A percentile compares a stretch with the other conserved stretches of the same genome.
These are phyloP conservation scores for Limosa lapponica DNA, from an alignment of 2,797 vertebrate species.

Conservation along the genomic window DNA sequence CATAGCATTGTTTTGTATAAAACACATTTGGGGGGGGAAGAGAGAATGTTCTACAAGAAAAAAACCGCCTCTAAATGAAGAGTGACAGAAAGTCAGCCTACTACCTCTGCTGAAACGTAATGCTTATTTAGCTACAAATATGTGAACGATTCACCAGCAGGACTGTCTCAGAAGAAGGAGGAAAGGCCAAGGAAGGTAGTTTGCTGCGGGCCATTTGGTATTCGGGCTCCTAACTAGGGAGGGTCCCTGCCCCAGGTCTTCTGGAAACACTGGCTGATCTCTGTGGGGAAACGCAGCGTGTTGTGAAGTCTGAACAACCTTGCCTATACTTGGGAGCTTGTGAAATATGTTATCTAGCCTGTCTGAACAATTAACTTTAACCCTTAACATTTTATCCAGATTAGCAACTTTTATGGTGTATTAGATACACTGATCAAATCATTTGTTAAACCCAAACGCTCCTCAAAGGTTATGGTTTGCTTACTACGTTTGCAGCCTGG, in stretches of 20 bases:
- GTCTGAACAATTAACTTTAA: background rate
- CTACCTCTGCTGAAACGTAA: background rate
- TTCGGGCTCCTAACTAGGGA: background rate
- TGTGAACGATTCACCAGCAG: background rate
- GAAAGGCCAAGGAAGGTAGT: background rate
- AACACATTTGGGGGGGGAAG: background rate
- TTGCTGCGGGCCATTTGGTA: background rate
- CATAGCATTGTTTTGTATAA: background rate
- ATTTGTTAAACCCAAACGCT: background rate
- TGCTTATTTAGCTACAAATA: background rate
- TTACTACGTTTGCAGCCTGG: background rate
- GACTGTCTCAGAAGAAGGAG: background rate
- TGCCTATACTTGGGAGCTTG: background rate
- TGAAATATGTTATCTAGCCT: background rate
- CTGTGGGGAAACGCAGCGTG: background rate
- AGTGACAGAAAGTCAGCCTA: background rate
- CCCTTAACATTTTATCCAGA: background rate
- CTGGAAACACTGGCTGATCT: background rate
- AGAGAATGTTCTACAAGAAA: background rate
- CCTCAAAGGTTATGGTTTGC: background rate
- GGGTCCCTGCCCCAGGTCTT: background rate
- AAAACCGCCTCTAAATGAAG: background rate
- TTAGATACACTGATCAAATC: background rate
- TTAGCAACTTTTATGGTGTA: background rate
- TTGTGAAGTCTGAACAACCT: background rate